Base-by-base conservation (phyloP, 2,888 invertebrate species). In the Eupsilia transversa region DNA sequence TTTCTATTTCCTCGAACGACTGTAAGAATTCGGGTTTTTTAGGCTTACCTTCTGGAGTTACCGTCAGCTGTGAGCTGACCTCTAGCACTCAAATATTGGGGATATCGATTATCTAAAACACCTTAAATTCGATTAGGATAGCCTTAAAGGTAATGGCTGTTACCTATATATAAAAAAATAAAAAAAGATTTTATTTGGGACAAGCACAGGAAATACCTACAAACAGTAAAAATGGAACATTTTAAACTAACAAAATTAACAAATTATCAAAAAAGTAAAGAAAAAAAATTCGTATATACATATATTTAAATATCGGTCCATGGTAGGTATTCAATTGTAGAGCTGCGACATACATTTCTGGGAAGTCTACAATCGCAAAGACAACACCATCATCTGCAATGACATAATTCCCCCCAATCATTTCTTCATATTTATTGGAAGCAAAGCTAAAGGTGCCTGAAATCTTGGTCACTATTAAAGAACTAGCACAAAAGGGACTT, bases 51-150 rank as follows among this genome's bases (percentile, higher is more conserved):
- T 54, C 63, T 30, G n/a, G 33, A 30, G 23, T 30, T 52, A 73
- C 20, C 33, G 33, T 64, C 60, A 80, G 61, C 38, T 43, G 33
- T 64, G 56, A 80, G 61, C 38, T 43, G 38, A 38, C 17, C 52
- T 54, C 49, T 14, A 57, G 38, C 33, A 59, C 33, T 63, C 43
- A 64, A 80, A 74, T 64, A 80, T 61, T 59, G 12, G 27, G 33
- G 9, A 61, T 79, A 74, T 80, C 41, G 46, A 74, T 67, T 63
- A 67, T 20, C 33, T 35, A 41, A 72, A 65, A 64, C 14, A 54
- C 41, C 60, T 41, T 49, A 35, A 76, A 71, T 71, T 78, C 27
- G 12, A 12, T 63, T 77, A 60, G n/a, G 52, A 52, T 46, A 41
- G 33, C 14, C 3, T 9, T 41, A 61, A 49, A 33, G 59, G 54